These are phyloP conservation scores for Parnassius apollo DNA, from an alignment of 2,888 invertebrate species.

Conservation along the genomic window DNA sequence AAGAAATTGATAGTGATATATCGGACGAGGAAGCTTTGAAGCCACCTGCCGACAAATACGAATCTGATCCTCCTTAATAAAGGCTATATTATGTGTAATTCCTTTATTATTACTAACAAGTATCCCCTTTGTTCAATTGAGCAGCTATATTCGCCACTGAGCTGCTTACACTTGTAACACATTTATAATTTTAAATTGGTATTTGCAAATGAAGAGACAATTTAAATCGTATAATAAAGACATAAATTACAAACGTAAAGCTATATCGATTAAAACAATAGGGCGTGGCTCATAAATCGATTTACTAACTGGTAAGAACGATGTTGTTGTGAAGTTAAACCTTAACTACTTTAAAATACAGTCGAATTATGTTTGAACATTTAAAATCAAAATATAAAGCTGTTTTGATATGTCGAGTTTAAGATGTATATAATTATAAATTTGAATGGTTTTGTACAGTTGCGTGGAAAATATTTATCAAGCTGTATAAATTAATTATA, in stretches of 20 bases:
- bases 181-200: slow-evolving; percentile 1
- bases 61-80: background rate
- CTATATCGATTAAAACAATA: slow-evolving; percentile 17
- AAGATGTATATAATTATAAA: background rate
- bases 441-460: slow-evolving; percentile 5
- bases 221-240: slow-evolving; percentile 24
- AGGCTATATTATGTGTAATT: too few relatives aligned
- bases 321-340: background rate
- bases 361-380: background rate
- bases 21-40: background rate
- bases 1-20: background rate
- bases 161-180: background rate
- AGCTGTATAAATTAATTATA: too few relatives aligned
- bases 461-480: background rate
- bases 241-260: slow-evolving; percentile 12
- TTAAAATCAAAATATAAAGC: slow-evolving; percentile 15
- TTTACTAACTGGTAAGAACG: slow-evolving; percentile 7
- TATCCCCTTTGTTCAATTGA: too few relatives aligned
- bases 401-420: slow-evolving; percentile 12
- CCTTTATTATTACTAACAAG: too few relatives aligned
- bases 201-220: background rate
- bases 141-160: too few relatives aligned
- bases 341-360: background rate
- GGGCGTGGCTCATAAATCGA: slow-evolving; percentile 17
- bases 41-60: background rate